Percentiles rank a stretch among this genome's conserved stretches.
Conservation (phyloP, 2,888 invertebrate species). For the Ganaspis brasiliensis region DNA sequence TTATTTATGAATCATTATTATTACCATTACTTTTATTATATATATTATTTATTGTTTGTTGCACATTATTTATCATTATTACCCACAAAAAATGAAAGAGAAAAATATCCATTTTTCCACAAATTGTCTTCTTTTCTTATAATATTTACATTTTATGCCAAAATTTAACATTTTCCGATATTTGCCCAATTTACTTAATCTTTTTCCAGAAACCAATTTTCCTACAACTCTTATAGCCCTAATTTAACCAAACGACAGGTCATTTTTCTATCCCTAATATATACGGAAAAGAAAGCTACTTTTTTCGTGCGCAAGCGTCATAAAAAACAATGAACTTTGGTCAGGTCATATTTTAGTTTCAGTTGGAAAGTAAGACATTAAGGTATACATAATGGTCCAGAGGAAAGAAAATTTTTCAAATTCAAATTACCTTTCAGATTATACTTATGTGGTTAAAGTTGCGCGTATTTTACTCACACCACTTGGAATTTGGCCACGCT, state of each 20-base stretch:
- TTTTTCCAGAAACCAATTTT: conserved; percentile 2
- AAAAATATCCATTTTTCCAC: no score
- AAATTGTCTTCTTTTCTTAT: no score
- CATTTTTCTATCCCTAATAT: conserved; percentile 10
- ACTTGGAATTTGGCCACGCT: conserved; percentile 74
- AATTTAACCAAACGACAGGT: conserved; percentile 22
- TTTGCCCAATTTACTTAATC: conserved; percentile 3
- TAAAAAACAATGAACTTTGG: not conserved
- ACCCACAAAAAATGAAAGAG: no score
- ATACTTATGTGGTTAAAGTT: conserved; percentile 66
- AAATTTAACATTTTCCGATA: not conserved
- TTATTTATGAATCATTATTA: no score
- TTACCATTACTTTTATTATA: no score
- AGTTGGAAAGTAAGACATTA: not conserved
- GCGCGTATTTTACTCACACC: conserved; percentile 71
- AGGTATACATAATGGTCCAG: not conserved
- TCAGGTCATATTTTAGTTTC: not conserved
- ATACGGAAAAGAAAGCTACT: not conserved
- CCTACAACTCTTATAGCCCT: conserved; percentile 13
- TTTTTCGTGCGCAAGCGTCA: conserved; percentile 9
- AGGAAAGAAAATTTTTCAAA: not conserved
- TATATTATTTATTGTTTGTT: no score
- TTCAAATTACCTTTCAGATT: conserved; percentile 21
- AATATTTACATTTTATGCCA: no score
- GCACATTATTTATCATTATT: no score